Conservation (phyloP, 35 echinoderm and acorn worm species). For the Strongylocentrotus purpuratus region DNA sequence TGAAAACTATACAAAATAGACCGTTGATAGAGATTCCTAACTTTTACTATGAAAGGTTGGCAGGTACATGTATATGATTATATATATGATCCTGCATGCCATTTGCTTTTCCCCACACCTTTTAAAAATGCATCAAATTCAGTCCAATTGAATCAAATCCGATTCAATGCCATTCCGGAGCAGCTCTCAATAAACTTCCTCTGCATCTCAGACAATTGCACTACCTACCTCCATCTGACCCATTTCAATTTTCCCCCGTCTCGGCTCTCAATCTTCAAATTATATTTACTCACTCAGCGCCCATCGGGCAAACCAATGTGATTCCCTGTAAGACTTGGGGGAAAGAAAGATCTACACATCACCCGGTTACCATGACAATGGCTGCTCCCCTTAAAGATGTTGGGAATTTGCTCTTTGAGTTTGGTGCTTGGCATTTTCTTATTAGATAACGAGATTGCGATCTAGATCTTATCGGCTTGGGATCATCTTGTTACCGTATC, state of each 20-base stretch:
- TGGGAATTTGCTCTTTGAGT: not conserved
- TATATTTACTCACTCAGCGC: not conserved
- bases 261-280: slow-evolving; percentile 11
- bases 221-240: not conserved
- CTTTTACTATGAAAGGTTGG: too few species aligned
- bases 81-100: not conserved
- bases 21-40: too few species aligned
- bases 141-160: not conserved
- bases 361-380: not conserved
- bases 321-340: not conserved
- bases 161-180: not conserved
- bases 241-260: not conserved
- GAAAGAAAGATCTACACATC: not conserved
- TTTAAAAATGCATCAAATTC: not conserved
- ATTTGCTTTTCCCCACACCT: not conserved
- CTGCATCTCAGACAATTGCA: not conserved
- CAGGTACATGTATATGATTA: not conserved
- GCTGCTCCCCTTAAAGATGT: not conserved
- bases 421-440: not conserved
- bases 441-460: not conserved
- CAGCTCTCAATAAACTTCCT: not conserved
- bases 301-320: not conserved
- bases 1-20: too few species aligned
- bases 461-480: not conserved
- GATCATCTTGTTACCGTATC: not conserved